Evolutionary conservation across 2,113 vertebrate genomes (phyloP).

Genomic region (Hippocampus mohnikei): DNA sequence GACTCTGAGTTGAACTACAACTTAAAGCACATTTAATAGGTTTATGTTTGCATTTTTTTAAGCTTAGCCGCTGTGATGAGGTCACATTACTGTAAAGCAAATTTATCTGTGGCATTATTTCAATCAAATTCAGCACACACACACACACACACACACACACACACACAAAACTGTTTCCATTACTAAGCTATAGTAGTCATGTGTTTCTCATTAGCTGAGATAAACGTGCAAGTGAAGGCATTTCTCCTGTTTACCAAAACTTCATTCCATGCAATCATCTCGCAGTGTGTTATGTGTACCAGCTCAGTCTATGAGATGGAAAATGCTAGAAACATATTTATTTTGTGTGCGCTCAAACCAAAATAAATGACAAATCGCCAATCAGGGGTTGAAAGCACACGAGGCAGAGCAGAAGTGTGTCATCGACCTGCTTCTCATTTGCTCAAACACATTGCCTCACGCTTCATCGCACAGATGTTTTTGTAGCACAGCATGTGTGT

Average conservation of each 20-base stretch:
- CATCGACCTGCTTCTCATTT: conserved; percentile 41
- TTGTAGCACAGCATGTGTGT: conserved; percentile 24
- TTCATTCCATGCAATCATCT: not conserved
- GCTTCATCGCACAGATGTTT: conserved; percentile 34
- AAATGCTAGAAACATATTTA: conserved; percentile 33
- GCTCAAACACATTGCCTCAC: not conserved
- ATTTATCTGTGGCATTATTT: not conserved
- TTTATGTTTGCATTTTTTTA: conserved; percentile 17
- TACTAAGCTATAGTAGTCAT: conserved; percentile 25
- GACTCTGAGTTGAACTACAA: conserved; percentile 12
- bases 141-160: no score
- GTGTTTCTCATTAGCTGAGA: conserved; percentile 56
- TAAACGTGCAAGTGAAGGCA: conserved; percentile 25
- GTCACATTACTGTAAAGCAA: conserved; percentile 6
- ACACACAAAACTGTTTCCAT: not conserved
- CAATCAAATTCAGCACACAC: conserved; percentile 25
- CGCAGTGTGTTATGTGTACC: conserved; percentile 12
- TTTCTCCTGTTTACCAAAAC: conserved; percentile 22
- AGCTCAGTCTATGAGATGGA: conserved; percentile 12
- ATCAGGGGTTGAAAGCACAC: not conserved
- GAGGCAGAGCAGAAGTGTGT: conserved; percentile 17
- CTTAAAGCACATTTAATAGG: not conserved
- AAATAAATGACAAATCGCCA: conserved; percentile 40
- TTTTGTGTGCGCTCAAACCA: conserved; percentile 7
- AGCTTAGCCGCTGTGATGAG: not conserved